These are phyloP conservation scores for Acipenser ruthenus DNA, from an alignment of 2,797 vertebrate species.

Conservation along the genomic window DNA sequence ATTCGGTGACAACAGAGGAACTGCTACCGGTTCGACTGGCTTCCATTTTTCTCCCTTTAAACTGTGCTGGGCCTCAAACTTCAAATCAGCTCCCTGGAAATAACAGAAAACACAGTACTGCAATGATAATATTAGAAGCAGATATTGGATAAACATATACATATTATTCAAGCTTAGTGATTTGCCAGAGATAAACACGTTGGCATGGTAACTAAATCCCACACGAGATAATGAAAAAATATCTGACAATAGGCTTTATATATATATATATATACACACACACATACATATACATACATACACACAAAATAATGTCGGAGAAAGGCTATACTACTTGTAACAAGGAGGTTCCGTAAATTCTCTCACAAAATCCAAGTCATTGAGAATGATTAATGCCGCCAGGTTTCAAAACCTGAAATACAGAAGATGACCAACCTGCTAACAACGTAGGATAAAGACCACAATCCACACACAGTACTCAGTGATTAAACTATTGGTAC, in stretches of 20 bases:
- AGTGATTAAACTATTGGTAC: neutral
- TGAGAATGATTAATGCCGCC: too few relatives aligned
- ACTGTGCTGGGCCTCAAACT: slow-evolving; percentile 37
- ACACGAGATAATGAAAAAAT: too few relatives aligned
- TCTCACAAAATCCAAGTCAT: neutral
- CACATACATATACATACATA: too few relatives aligned
- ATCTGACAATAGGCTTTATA: too few relatives aligned
- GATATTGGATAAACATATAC: neutral
- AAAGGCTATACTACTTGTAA: too few relatives aligned
- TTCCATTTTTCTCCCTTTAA: slow-evolving; percentile 43
- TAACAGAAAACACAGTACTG: slow-evolving; percentile 24
- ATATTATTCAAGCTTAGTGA: neutral
- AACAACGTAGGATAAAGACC: neutral
- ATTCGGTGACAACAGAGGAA: slow-evolving; percentile 47
- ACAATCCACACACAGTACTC: neutral
- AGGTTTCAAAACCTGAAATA: neutral
- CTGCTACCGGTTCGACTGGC: slow-evolving; percentile 33
- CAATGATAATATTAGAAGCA: neutral
- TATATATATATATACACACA: too few relatives aligned
- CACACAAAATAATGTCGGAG: too few relatives aligned
- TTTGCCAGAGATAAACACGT: neutral
- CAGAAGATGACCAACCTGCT: neutral
- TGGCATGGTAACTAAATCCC: neutral
- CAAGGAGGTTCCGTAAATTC: neutral
- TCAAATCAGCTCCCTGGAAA: slow-evolving; percentile 20